A percentile compares a stretch with the other conserved stretches of the same genome.
Conservation (phyloP, 2,113 vertebrate genomes). For the Triplophysa dalaica region DNA sequence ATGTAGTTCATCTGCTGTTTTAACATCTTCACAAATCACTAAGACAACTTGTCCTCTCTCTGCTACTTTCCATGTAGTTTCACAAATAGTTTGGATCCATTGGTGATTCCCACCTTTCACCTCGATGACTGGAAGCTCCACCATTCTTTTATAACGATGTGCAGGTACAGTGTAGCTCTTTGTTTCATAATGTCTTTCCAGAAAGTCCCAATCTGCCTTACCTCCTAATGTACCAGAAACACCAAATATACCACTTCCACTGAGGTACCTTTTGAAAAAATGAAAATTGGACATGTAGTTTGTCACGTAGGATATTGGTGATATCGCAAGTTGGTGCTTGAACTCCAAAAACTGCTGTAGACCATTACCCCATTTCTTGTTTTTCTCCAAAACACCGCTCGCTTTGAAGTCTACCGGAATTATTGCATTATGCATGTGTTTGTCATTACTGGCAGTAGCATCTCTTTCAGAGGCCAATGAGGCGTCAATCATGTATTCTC, state of each 20-base stretch:
- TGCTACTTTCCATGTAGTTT: constrained; percentile 20
- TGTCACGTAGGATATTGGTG: constrained; percentile 52
- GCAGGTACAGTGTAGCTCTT: constrained; percentile 44
- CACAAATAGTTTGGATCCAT: constrained; percentile 48
- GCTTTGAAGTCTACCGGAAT: constrained; percentile 57
- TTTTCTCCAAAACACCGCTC: constrained; percentile 56
- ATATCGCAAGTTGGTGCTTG: constrained; percentile 52
- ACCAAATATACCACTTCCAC: constrained; percentile 50
- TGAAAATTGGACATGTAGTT: constrained; percentile 58
- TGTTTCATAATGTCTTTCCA: constrained; percentile 46
- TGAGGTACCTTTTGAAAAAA: constrained; percentile 52
- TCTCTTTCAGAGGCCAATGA: background rate
- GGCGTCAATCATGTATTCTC: constrained; percentile 46
- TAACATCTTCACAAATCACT: constrained; percentile 56
- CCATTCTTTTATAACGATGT: constrained; percentile 42
- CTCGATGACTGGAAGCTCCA: constrained; percentile 48
- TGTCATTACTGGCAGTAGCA: background rate
- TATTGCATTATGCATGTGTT: constrained; percentile 24
- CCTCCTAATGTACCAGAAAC: constrained; percentile 57
- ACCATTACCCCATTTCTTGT: constrained; percentile 54
- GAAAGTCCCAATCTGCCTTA: constrained; percentile 43
- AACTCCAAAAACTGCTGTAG: constrained; percentile 58
- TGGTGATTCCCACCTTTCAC: constrained; percentile 17
- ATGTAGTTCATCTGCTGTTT: constrained; percentile 52
- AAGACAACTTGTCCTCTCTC: constrained; percentile 43